These are phyloP conservation scores for Ctenochaetus hawaiiensis DNA, from an alignment of 2,797 vertebrate genomes.

Conservation along the genomic window DNA sequence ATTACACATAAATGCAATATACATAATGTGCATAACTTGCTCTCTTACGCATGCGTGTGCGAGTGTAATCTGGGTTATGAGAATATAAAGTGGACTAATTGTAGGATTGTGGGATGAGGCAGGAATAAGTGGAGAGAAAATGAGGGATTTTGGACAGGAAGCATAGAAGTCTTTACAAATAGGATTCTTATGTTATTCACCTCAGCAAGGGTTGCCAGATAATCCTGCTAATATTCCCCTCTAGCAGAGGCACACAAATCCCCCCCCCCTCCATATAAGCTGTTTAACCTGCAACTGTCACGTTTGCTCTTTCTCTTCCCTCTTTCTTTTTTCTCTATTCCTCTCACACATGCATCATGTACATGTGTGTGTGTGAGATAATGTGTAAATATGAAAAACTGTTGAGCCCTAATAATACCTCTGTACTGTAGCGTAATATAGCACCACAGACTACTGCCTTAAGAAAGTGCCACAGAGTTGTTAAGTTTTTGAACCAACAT, in stretches of 20 bases:
- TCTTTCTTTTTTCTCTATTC: background rate
- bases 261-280: constrained; percentile 70
- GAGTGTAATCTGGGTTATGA: constrained; percentile 46
- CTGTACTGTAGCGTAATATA: too few species aligned
- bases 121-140: constrained; percentile 46
- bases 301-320: background rate
- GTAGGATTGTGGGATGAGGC: constrained; percentile 31
- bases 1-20: constrained; percentile 18
- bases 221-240: constrained; percentile 80
- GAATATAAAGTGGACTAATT: constrained; percentile 64
- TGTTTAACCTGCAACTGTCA: constrained; percentile 75
- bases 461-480: background rate
- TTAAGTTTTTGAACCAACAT: too few species aligned
- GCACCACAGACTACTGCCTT: background rate
- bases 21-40: constrained; percentile 13
- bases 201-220: constrained; percentile 77
- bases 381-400: too few species aligned
- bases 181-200: constrained; percentile 78
- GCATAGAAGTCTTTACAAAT: constrained; percentile 67
- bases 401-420: too few species aligned
- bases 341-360: constrained; percentile 26
- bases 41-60: background rate
- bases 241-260: constrained; percentile 68
- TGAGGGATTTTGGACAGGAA: constrained; percentile 54
- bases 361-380: too few species aligned